Conservation (phyloP, 2,113 vertebrate genomes). For the Scalopus aquaticus region DNA sequence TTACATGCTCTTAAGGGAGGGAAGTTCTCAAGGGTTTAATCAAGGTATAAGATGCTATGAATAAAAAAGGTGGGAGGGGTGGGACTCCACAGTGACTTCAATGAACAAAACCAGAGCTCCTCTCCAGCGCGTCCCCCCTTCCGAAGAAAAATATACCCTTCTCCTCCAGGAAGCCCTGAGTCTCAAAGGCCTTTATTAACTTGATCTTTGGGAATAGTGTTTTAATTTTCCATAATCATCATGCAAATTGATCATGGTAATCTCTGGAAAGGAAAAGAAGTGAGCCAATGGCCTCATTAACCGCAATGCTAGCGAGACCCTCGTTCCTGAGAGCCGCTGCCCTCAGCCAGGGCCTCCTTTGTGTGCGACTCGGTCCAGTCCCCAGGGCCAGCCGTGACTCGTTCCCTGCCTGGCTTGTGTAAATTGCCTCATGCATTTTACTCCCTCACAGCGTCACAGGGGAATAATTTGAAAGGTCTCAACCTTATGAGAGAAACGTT, state of each 20-base stretch:
- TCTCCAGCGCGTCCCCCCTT: neutral
- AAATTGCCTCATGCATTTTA: constrained; percentile 38
- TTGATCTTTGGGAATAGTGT: constrained; percentile 65
- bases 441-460: neutral
- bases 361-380: neutral
- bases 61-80: neutral
- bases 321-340: neutral
- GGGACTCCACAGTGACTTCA: neutral
- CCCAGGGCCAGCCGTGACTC: neutral
- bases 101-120: neutral
- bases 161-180: neutral
- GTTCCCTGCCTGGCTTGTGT: neutral
- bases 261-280: constrained; percentile 64
- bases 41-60: constrained; percentile 34
- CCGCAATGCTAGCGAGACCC: neutral
- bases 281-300: constrained; percentile 67
- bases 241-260: constrained; percentile 70
- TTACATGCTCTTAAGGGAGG: constrained; percentile 39
- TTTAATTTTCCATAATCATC: constrained; percentile 76
- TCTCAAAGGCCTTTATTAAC: constrained; percentile 69
- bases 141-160: neutral
- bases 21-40: constrained; percentile 55
- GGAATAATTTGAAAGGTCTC: neutral
- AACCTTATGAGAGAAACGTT: neutral
- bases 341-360: neutral